These are phyloP conservation scores for Carapus acus DNA, from an alignment of 2,797 vertebrate species.

Conservation along the genomic window DNA sequence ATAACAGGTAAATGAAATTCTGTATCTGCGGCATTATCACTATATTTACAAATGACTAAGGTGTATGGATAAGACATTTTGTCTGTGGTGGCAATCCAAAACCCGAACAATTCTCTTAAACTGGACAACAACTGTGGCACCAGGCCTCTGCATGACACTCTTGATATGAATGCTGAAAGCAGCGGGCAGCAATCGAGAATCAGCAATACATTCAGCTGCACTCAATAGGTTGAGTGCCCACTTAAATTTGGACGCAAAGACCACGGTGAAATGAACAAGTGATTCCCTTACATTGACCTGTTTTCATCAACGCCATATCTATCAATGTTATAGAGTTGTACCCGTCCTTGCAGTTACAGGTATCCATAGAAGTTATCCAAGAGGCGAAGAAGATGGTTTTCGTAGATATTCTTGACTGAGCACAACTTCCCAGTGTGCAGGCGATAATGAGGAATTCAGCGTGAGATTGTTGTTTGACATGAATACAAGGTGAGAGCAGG, in stretches of 20 bases:
- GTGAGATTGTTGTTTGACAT: slow-evolving; percentile 34
- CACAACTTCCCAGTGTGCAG: slow-evolving; percentile 38
- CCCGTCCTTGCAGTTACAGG: too few species aligned
- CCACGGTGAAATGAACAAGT: slow-evolving; percentile 3
- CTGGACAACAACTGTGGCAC: neutral
- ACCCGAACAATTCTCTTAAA: slow-evolving; percentile 16
- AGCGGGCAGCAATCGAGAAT: slow-evolving; percentile 8
- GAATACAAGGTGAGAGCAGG: slow-evolving; percentile 31
- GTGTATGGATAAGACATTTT: slow-evolving; percentile 46
- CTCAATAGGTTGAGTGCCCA: slow-evolving; percentile 22
- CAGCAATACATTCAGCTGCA: slow-evolving; percentile 5
- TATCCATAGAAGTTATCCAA: too few species aligned
- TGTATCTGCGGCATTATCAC: slow-evolving; percentile 46
- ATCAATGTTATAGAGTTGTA: slow-evolving; percentile 17
- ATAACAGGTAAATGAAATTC: too few species aligned
- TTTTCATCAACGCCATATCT: slow-evolving; percentile 24
- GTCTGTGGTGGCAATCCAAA: slow-evolving; percentile 40
- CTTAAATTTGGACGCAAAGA: slow-evolving; percentile 13
- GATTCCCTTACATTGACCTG: neutral
- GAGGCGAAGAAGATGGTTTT: too few species aligned
- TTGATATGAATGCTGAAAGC: slow-evolving; percentile 12
- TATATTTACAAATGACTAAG: slow-evolving; percentile 43
- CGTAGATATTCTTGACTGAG: slow-evolving; percentile 40
- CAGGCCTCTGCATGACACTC: slow-evolving; percentile 11
- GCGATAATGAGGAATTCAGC: slow-evolving; percentile 30